Evolutionary conservation across 2,113 vertebrate genomes (phyloP).

Genomic region (Edolisoma coerulescens): DNA sequence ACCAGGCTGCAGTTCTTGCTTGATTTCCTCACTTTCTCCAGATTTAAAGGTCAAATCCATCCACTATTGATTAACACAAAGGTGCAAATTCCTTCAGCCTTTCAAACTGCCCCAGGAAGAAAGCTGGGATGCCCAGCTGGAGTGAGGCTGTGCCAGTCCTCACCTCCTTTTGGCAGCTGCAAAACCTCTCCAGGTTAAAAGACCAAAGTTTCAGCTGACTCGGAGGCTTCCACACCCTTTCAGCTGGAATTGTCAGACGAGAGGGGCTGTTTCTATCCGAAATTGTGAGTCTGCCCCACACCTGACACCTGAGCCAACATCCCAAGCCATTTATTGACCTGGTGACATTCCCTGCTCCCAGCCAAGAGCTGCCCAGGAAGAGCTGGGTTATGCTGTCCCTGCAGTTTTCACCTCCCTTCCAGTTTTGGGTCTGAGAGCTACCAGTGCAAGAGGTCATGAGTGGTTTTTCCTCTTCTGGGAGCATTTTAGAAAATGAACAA

Average conservation of each 20-base stretch:
- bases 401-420: background rate
- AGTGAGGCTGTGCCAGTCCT: background rate
- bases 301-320: background rate
- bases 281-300: background rate
- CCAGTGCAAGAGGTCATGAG: background rate
- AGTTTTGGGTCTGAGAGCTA: background rate
- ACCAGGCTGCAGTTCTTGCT: background rate
- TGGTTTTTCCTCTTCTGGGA: background rate
- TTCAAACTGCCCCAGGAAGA: background rate
- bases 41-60: background rate
- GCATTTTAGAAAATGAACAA: background rate
- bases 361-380: background rate
- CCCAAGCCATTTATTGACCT: background rate
- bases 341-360: background rate
- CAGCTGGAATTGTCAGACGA: background rate
- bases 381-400: background rate
- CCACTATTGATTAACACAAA: background rate
- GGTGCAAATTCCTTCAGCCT: background rate
- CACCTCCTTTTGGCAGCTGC: background rate
- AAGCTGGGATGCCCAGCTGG: accelerated
- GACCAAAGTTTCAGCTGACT: background rate
- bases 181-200: background rate
- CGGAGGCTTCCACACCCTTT: background rate
- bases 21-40: background rate
- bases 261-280: background rate